phyloP scores from a whole-genome alignment of 1,140 invertebrate genomes.

The Drosophila melanica region DNA sequence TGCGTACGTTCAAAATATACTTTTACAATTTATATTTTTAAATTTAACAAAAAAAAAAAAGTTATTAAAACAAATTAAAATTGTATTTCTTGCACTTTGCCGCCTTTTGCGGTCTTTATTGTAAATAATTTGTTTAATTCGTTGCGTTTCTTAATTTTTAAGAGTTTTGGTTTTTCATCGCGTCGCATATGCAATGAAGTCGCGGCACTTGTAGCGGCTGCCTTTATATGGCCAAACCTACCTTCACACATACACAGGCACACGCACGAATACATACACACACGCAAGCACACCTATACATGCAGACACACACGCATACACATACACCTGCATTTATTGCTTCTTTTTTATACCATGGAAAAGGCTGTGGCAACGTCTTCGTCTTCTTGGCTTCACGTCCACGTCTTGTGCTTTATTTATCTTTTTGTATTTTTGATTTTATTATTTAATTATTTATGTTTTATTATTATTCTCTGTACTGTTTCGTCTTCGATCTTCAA shows the following conservation, averaged over 20 bases:
- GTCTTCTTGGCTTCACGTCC: not conserved
- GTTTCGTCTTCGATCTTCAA: constrained; percentile 32
- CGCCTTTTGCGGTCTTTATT: not conserved
- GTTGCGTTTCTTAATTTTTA: constrained; percentile 18
- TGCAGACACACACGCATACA: not conserved
- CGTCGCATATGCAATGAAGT: constrained; percentile 50
- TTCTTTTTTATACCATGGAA: constrained; percentile 15
- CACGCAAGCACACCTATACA: not conserved
- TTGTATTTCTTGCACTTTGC: constrained; percentile 10
- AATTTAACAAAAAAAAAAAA: constrained; percentile 5
- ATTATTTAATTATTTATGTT: not conserved
- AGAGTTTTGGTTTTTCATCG: constrained; percentile 35
- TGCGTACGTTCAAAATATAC: constrained; percentile 40
- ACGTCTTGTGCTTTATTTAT: not conserved
- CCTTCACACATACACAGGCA: constrained; percentile 13
- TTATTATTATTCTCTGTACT: not conserved
- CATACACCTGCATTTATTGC: not conserved
- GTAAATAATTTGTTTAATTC: constrained; percentile 14
- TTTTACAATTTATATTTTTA: constrained; percentile 10
- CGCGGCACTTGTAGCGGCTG: constrained; percentile 44
- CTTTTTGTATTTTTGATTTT: not conserved
- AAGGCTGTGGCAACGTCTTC: constrained; percentile 13
- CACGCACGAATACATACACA: not conserved
- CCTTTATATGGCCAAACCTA: constrained; percentile 40
- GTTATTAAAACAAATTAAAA: constrained; percentile 20